Evolutionary conservation across 2,888 invertebrate species (phyloP).

Genomic region (Drosophila niveifrons): DNA sequence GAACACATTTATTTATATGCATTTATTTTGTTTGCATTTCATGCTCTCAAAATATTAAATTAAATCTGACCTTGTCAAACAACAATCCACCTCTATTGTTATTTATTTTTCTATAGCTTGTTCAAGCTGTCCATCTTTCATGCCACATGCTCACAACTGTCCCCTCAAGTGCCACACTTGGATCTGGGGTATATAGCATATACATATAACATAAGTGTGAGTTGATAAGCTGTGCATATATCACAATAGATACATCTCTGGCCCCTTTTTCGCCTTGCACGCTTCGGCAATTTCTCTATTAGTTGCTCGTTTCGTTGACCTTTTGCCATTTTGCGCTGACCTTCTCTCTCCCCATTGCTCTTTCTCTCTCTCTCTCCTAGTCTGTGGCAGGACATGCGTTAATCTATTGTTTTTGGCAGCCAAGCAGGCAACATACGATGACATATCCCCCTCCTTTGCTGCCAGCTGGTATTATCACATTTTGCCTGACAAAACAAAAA

Average conservation of each 20-base stretch:
- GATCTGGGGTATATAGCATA: conserved; percentile 3
- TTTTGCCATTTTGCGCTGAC: conserved; percentile 57
- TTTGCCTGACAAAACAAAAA: conserved; percentile 58
- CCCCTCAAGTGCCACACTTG: conserved; percentile 39
- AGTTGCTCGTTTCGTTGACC: conserved; percentile 46
- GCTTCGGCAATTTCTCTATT: conserved; percentile 54
- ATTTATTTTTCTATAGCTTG: background rate
- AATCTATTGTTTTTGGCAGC: conserved; percentile 75
- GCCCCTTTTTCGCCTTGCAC: conserved; percentile 11
- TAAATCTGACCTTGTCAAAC: background rate
- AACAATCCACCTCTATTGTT: background rate
- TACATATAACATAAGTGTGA: background rate
- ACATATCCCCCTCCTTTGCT: background rate
- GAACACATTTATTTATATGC: no score
- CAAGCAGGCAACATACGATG: conserved; percentile 45
- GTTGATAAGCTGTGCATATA: conserved; percentile 41
- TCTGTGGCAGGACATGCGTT: conserved; percentile 49
- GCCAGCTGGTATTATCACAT: conserved; percentile 52
- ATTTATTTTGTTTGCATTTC: background rate
- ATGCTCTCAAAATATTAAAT: background rate
- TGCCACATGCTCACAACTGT: background rate
- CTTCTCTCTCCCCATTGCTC: background rate
- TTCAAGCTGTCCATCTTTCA: background rate
- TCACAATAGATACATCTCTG: conserved; percentile 23
- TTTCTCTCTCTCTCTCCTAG: background rate